A percentile compares a stretch with the other conserved stretches of the same genome.
Conservation (phyloP, 2,113 vertebrate genomes). For the Chascanopsetta lugubris region DNA sequence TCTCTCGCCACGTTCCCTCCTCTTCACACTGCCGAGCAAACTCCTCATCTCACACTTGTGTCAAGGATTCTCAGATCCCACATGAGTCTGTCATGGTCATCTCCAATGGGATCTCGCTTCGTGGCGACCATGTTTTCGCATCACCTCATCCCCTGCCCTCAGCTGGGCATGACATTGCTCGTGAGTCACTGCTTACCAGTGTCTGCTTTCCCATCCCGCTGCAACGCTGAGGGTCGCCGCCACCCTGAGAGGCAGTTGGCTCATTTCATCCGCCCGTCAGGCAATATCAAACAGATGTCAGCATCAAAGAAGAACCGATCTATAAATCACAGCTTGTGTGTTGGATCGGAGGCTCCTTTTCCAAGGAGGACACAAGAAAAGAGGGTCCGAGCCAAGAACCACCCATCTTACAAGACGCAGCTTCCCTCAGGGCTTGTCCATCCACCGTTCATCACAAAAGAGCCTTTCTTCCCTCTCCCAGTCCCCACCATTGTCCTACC, state of each 20-base stretch:
- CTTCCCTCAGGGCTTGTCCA: conserved; percentile 75
- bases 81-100: conserved; percentile 27
- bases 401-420: conserved; percentile 76
- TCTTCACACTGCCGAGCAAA: conserved; percentile 15
- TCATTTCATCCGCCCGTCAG: conserved; percentile 74
- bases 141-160: conserved; percentile 49
- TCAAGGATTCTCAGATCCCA: conserved; percentile 14
- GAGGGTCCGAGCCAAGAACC: conserved; percentile 71
- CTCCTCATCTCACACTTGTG: background rate
- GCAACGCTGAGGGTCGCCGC: conserved; percentile 65
- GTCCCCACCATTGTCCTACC: conserved; percentile 72
- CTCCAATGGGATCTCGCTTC: conserved; percentile 31
- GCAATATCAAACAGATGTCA: conserved; percentile 80
- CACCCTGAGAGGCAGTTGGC: conserved; percentile 67
- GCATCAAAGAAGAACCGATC: conserved; percentile 78
- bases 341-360: conserved; percentile 66
- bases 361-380: conserved; percentile 74
- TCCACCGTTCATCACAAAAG: conserved; percentile 76
- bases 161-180: conserved; percentile 60
- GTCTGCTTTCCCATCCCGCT: conserved; percentile 65
- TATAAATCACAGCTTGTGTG: conserved; percentile 78
- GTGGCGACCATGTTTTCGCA: conserved; percentile 53
- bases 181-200: conserved; percentile 60
- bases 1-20: conserved; percentile 17
- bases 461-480: conserved; percentile 75